Conservation (phyloP, 2,888 invertebrate species). For the Matsumyia berberina region DNA sequence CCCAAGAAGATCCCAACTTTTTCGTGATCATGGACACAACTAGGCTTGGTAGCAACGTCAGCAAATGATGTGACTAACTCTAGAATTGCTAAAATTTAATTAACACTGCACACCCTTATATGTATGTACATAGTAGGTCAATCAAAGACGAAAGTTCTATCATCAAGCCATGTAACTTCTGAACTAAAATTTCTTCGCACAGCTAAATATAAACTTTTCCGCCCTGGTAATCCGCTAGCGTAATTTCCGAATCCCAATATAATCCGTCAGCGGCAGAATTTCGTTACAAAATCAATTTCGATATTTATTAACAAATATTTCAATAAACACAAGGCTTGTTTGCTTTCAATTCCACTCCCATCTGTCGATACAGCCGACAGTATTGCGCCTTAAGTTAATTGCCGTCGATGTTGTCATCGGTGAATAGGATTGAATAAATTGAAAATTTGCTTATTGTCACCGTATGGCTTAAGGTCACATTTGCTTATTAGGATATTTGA, state of each 20-base stretch:
- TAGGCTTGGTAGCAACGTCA: no score
- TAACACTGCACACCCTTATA: no score
- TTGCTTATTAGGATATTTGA: constrained; percentile 57
- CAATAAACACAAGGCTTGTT: constrained; percentile 25
- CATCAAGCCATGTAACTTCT: not conserved
- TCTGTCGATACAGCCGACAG: constrained; percentile 31
- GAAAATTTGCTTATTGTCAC: constrained; percentile 58
- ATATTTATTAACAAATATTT: constrained; percentile 38
- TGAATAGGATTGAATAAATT: constrained; percentile 51
- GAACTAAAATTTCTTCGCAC: no score
- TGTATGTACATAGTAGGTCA: no score
- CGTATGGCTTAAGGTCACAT: constrained; percentile 57
- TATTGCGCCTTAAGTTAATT: constrained; percentile 38
- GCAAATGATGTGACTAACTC: no score
- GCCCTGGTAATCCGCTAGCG: not conserved
- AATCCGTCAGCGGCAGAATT: not conserved
- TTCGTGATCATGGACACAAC: no score
- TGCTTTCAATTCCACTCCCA: constrained; percentile 22
- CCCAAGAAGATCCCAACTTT: no score
- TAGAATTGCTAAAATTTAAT: no score
- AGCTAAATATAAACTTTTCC: constrained; percentile 6
- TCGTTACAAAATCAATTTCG: constrained; percentile 26
- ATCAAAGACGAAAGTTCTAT: not conserved
- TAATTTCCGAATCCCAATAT: not conserved
- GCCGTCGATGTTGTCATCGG: constrained; percentile 25